phyloP scores from a whole-genome alignment of 2,113 vertebrate species.

The Bathybates hornii region DNA sequence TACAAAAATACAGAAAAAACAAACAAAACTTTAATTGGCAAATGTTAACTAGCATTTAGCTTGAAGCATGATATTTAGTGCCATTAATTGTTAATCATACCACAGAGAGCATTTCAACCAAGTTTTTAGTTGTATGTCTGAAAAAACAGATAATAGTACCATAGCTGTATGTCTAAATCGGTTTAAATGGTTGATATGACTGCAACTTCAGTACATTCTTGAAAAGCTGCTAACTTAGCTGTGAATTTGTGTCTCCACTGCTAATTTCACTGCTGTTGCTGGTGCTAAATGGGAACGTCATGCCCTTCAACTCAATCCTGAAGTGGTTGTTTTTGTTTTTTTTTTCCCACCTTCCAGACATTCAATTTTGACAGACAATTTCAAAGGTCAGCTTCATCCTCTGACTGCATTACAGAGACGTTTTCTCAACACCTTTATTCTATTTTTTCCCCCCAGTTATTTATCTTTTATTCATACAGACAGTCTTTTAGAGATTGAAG shows the following conservation, averaged over 20 bases:
- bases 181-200: background rate
- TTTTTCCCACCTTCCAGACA: background rate
- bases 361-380: background rate
- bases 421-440: background rate
- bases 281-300: background rate
- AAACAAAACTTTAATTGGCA: background rate
- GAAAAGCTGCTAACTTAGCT: background rate
- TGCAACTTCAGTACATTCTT: background rate
- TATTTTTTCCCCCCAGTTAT: background rate
- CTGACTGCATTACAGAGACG: background rate
- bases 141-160: background rate
- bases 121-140: background rate
- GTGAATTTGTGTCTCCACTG: background rate
- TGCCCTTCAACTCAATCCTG: background rate
- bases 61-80: background rate
- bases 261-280: background rate
- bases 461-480: constrained; percentile 34
- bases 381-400: constrained; percentile 26
- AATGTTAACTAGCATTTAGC: background rate
- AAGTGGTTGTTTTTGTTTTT: background rate
- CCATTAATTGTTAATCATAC: background rate
- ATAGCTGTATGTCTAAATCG: background rate
- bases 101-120: background rate
- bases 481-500: constrained; percentile 18
- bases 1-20: background rate